A percentile compares a stretch with the other conserved stretches of the same genome.
Evolutionary conservation across 2,113 vertebrate genomes (phyloP).

Genomic region (Seriola aureovittata): DNA sequence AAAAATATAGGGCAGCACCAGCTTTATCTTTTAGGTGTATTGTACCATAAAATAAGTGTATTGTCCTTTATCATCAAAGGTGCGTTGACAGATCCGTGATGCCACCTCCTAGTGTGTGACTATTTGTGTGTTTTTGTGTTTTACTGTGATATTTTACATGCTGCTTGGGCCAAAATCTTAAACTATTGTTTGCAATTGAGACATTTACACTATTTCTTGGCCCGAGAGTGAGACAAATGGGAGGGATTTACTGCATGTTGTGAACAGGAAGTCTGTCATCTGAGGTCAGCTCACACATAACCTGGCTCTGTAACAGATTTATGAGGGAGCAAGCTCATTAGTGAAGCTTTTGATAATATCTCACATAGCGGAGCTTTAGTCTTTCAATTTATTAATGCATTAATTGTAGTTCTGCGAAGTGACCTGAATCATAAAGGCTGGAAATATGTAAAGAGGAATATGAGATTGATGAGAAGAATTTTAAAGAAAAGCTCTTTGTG

Average conservation of each 20-base stretch:
- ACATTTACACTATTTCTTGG: neutral
- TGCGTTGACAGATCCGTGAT: neutral
- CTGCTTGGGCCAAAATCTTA: no score
- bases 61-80: neutral
- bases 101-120: neutral
- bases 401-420: neutral
- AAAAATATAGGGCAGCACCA: neutral
- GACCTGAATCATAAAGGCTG: neutral
- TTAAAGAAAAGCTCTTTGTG: neutral
- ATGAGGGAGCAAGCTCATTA: conserved; percentile 20
- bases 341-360: conserved; percentile 23
- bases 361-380: conserved; percentile 8
- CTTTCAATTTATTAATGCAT: conserved; percentile 6
- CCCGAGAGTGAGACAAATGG: neutral
- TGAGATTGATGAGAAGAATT: neutral
- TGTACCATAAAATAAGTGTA: no score
- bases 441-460: neutral
- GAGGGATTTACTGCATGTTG: neutral
- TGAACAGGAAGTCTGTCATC: neutral
- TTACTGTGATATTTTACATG: no score
- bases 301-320: neutral
- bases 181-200: neutral
- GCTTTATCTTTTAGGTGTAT: neutral
- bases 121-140: neutral
- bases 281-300: conserved; percentile 18